phyloP scores from a whole-genome alignment of 1,140 invertebrate genomes.

The Sinonovacula constricta region DNA sequence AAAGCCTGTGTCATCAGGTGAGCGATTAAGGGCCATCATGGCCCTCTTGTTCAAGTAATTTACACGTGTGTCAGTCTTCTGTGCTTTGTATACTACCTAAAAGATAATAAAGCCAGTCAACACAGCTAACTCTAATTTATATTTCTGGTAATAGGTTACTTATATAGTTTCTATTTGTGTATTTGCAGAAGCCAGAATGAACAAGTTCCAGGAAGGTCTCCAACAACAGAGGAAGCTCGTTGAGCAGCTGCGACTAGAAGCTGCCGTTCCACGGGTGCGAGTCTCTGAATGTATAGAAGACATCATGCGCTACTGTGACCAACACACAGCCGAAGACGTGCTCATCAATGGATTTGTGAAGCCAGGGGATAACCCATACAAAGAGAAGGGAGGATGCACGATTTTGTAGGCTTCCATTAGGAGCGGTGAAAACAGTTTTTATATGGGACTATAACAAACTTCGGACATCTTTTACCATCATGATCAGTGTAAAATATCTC shows the following conservation, averaged over 20 bases:
- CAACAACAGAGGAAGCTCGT: conserved; percentile 92
- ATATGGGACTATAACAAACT: no score
- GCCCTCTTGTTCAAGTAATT: no score
- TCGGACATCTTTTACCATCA: no score
- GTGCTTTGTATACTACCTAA: no score
- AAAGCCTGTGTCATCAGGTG: no score
- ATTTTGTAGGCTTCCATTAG: conserved; percentile 79
- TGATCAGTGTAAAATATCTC: no score
- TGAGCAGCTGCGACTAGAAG: conserved; percentile 95
- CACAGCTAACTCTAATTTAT: no score
- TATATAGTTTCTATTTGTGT: not conserved
- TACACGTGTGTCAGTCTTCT: no score
- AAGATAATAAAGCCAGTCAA: no score
- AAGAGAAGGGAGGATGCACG: conserved; percentile 95
- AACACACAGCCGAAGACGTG: conserved; percentile 96
- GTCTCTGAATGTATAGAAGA: conserved; percentile 94
- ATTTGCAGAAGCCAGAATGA: conserved; percentile 64
- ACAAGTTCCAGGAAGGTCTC: conserved; percentile 75
- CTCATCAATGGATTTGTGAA: conserved; percentile 96
- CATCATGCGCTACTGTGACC: conserved; percentile 89
- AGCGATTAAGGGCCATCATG: no score
- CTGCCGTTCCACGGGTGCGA: conserved; percentile 91
- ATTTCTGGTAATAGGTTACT: no score
- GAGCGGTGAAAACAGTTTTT: no score
- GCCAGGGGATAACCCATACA: conserved; percentile 98